Percentiles rank a stretch among this genome's conserved stretches.
phyloP scores from a whole-genome alignment of 2,888 invertebrate species.

The Sinelater perroti region DNA sequence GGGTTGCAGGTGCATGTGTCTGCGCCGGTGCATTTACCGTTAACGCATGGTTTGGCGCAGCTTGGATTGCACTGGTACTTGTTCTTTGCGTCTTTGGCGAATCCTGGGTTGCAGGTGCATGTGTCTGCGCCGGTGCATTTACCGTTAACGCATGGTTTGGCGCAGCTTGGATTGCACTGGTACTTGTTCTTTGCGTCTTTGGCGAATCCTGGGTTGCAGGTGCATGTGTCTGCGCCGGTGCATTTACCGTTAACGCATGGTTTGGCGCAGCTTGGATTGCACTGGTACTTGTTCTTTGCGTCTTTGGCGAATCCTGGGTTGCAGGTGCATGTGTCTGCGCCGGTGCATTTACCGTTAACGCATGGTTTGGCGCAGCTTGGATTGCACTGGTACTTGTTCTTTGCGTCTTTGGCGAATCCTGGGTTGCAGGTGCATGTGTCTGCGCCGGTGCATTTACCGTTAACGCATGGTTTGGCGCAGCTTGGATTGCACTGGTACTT shows the following conservation, averaged over 20 bases:
- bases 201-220: slow-evolving; percentile 5
- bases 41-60: slow-evolving; percentile 10
- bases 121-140: slow-evolving; percentile 6
- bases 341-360: slow-evolving; percentile 61
- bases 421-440: slow-evolving; percentile 31
- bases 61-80: slow-evolving; percentile 12
- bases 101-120: slow-evolving; percentile 10
- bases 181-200: slow-evolving; percentile 8
- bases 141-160: slow-evolving; percentile 11
- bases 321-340: slow-evolving; percentile 56
- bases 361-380: slow-evolving; percentile 56
- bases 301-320: slow-evolving; percentile 44
- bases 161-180: slow-evolving; percentile 5
- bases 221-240: slow-evolving; percentile 41
- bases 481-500: slow-evolving; percentile 40
- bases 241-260: slow-evolving; percentile 45
- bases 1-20: slow-evolving; percentile 11
- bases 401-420: slow-evolving; percentile 24
- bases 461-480: slow-evolving; percentile 38
- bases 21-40: slow-evolving; percentile 5
- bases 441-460: slow-evolving; percentile 40
- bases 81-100: slow-evolving; percentile 2
- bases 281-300: slow-evolving; percentile 39
- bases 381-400: slow-evolving; percentile 41
- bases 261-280: slow-evolving; percentile 41